These are phyloP conservation scores for Porphyrio hochstetteri DNA, from an alignment of 2,113 vertebrate species.

Conservation along the genomic window DNA sequence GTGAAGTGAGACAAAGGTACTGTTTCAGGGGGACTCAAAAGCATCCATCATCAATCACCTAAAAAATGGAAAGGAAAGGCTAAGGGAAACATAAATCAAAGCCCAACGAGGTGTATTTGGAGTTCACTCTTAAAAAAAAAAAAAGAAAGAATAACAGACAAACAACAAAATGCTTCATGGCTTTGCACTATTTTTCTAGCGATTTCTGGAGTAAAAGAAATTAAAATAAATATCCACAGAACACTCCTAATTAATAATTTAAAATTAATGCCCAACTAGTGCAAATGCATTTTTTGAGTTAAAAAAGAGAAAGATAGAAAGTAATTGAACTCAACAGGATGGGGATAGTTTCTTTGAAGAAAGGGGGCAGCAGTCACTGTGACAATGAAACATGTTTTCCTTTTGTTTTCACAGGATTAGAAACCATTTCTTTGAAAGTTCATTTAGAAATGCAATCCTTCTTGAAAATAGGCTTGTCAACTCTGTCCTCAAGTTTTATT, in stretches of 20 bases:
- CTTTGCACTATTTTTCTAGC: not conserved
- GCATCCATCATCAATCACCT: not conserved
- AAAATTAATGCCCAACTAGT: not conserved
- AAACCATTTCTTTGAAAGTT: not conserved
- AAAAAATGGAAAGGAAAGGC: not conserved
- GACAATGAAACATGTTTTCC: not conserved
- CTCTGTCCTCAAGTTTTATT: not conserved
- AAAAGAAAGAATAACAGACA: not conserved
- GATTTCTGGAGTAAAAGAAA: not conserved
- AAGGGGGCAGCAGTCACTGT: not conserved
- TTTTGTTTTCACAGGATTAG: not conserved
- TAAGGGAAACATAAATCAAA: not conserved
- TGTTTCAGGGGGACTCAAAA: not conserved
- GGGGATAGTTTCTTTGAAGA: not conserved
- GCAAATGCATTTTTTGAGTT: not conserved
- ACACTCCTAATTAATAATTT: not conserved
- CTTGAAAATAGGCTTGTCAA: not conserved
- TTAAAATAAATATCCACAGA: not conserved
- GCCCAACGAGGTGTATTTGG: not conserved
- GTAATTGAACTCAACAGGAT: not conserved
- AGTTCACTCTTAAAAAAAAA: not conserved
- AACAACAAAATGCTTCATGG: not conserved
- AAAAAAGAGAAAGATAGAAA: not conserved
- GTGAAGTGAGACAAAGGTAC: not conserved
- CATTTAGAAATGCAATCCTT: not conserved